Conservation (phyloP, 2,888 invertebrate species). For the Melitaea athalia region DNA sequence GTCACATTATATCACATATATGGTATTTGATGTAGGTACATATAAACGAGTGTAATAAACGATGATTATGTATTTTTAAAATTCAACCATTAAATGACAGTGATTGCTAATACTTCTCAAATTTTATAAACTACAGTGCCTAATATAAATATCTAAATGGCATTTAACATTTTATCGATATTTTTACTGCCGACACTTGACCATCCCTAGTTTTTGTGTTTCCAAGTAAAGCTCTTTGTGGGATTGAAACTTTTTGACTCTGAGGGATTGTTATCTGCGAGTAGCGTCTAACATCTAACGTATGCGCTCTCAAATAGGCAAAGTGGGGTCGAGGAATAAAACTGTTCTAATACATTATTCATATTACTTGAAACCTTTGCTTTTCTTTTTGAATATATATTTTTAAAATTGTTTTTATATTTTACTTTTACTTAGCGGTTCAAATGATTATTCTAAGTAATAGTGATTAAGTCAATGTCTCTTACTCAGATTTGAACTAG, state of each 20-base stretch:
- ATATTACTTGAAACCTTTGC: neutral
- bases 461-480: too few relatives aligned
- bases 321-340: slow-evolving; percentile 34
- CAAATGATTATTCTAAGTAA: too few relatives aligned
- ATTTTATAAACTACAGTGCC: neutral
- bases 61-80: too few relatives aligned
- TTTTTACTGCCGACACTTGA: slow-evolving; percentile 3
- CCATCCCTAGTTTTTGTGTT: slow-evolving; percentile 47
- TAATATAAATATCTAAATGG: neutral
- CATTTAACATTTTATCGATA: neutral
- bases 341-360: slow-evolving; percentile 34
- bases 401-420: neutral
- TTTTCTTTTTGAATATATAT: neutral
- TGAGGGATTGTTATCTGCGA: slow-evolving; percentile 72
- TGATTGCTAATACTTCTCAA: neutral
- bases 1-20: too few relatives aligned
- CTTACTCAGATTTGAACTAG: too few relatives aligned
- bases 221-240: slow-evolving; percentile 72
- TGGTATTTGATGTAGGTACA: too few relatives aligned
- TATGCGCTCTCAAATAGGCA: slow-evolving; percentile 51
- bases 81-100: neutral
- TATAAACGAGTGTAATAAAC: too few relatives aligned
- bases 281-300: slow-evolving; percentile 66
- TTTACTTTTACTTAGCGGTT: too few relatives aligned
- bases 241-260: slow-evolving; percentile 80